phyloP scores from a whole-genome alignment of 2,888 invertebrate species.

The Drosophila cyrtoloma region DNA sequence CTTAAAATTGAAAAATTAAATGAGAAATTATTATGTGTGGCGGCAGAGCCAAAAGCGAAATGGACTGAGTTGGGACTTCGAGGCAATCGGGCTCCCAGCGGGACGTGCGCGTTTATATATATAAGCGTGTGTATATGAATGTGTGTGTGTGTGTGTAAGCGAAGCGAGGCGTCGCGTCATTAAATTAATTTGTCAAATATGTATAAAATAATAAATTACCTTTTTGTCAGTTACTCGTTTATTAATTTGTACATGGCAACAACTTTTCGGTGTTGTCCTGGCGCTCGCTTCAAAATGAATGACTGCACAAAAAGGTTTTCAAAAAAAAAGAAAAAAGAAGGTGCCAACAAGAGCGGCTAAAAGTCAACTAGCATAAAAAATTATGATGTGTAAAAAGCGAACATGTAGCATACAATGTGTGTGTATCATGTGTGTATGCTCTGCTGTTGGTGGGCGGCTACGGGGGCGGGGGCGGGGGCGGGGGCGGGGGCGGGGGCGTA shows the following conservation, averaged over 20 bases:
- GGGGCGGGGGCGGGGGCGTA: not conserved
- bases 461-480: not conserved
- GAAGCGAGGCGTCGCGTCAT: constrained; percentile 72
- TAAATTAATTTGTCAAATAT: constrained; percentile 84
- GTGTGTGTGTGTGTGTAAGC: constrained; percentile 33
- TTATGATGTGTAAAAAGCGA: constrained; percentile 77
- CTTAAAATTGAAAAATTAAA: constrained; percentile 83
- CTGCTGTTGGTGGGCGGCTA: constrained; percentile 1
- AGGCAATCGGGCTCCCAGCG: constrained; percentile 39
- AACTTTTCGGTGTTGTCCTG: constrained; percentile 70
- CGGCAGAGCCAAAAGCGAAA: constrained; percentile 59
- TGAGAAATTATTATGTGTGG: constrained; percentile 82
- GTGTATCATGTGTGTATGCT: constrained; percentile 1
- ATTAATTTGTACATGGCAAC: constrained; percentile 82
- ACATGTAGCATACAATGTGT: constrained; percentile 46
- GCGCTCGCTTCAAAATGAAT: constrained; percentile 61
- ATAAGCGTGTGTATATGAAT: constrained; percentile 14
- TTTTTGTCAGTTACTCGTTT: constrained; percentile 82
- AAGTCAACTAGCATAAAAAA: constrained; percentile 81
- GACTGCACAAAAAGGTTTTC: constrained; percentile 57
- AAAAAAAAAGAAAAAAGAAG: constrained; percentile 38
- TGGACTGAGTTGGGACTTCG: constrained; percentile 31
- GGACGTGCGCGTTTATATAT: constrained; percentile 17
- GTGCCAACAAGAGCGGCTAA: constrained; percentile 65
- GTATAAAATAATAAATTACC: constrained; percentile 83